Percentiles rank a stretch among this genome's conserved stretches.
Conservation (phyloP, 2,888 invertebrate genomes). For the Margaritifera margaritifera region DNA sequence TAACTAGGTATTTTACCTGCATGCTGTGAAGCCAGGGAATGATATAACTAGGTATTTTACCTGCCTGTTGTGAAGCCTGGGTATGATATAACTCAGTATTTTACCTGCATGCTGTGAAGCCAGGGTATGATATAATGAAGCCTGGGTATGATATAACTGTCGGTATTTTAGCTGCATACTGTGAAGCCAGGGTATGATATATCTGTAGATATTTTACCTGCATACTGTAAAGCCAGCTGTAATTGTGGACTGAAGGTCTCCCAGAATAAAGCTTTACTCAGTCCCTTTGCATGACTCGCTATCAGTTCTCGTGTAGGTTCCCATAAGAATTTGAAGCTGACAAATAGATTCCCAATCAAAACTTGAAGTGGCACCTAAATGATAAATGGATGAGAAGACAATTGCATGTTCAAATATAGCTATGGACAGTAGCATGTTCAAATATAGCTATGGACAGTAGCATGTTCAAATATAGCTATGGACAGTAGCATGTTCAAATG, state of each 20-base stretch:
- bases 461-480: too few relatives aligned
- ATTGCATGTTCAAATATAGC: too few relatives aligned
- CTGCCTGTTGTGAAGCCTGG: slow-evolving; percentile 63
- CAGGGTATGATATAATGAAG: too few relatives aligned
- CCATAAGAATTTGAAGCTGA: slow-evolving; percentile 93
- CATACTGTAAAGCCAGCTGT: slow-evolving; percentile 71
- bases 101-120: slow-evolving; percentile 60
- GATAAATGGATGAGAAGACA: slow-evolving; percentile 6
- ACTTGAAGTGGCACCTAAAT: slow-evolving; percentile 81
- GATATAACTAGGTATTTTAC: slow-evolving; percentile 40
- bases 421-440: too few relatives aligned
- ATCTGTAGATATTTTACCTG: slow-evolving; percentile 45
- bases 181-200: slow-evolving; percentile 61
- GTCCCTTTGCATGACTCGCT: slow-evolving; percentile 79
- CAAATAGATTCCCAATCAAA: slow-evolving; percentile 85
- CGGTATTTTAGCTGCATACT: slow-evolving; percentile 48
- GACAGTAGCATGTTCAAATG: too few relatives aligned
- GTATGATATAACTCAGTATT: background rate
- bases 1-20: slow-evolving; percentile 47
- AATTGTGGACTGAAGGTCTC: slow-evolving; percentile 59
- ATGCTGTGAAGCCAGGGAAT: slow-evolving; percentile 66
- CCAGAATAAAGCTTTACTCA: slow-evolving; percentile 71
- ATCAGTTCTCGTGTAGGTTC: slow-evolving; percentile 86
- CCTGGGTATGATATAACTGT: background rate
- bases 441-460: too few relatives aligned